Percentiles rank a stretch among this genome's conserved stretches.
phyloP scores from a whole-genome alignment of 2,888 invertebrate genomes.

The Zele albiditarsus region DNA sequence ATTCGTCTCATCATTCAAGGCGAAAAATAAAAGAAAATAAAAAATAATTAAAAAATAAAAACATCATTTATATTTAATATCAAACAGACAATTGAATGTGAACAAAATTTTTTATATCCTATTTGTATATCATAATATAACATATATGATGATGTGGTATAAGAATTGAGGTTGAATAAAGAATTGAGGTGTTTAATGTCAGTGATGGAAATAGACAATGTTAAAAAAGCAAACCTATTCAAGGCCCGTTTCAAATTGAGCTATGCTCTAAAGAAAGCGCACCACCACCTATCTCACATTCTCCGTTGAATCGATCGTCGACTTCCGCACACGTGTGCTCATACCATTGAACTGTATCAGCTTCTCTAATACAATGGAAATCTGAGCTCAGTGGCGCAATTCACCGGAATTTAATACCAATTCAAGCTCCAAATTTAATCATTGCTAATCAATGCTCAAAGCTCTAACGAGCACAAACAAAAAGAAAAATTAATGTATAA shows the following conservation, averaged over 20 bases:
- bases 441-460: background rate
- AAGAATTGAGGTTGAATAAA: background rate
- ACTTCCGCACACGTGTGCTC: slow-evolving; percentile 42
- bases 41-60: background rate
- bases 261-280: slow-evolving; percentile 31
- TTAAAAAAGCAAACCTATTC: background rate
- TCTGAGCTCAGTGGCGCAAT: background rate
- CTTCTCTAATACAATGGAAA: slow-evolving; percentile 12
- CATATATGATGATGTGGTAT: no score
- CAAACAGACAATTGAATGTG: background rate
- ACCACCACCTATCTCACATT: slow-evolving; percentile 16
- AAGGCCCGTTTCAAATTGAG: slow-evolving; percentile 19
- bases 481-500: background rate
- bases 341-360: slow-evolving; percentile 28
- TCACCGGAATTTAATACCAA: background rate
- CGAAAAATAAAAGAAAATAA: background rate
- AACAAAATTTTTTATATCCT: background rate
- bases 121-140: no score
- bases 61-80: background rate
- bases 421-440: background rate
- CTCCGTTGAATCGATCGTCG: slow-evolving; percentile 27
- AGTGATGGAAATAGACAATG: background rate
- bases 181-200: background rate
- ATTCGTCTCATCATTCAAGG: background rate
- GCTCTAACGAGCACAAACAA: background rate